phyloP scores from a whole-genome alignment of 2,113 vertebrate genomes.

The Excalfactoria chinensis region DNA sequence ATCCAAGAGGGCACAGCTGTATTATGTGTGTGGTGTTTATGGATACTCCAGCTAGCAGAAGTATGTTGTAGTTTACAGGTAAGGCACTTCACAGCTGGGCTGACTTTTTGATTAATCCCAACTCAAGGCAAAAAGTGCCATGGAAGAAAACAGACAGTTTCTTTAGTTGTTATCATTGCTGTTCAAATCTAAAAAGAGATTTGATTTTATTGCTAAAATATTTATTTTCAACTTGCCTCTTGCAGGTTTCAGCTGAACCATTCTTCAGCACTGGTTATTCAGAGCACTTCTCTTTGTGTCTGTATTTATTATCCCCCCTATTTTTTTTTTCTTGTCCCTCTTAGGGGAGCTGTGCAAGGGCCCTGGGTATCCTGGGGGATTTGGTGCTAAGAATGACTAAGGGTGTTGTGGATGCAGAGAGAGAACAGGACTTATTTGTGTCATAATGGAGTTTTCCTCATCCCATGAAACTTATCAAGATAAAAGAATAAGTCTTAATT shows the following conservation, averaged over 20 bases:
- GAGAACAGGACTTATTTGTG: neutral
- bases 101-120: neutral
- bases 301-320: neutral
- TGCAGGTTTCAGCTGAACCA: neutral
- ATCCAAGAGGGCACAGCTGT: neutral
- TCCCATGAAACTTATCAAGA: neutral
- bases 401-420: neutral
- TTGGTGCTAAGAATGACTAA: neutral
- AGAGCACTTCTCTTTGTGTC: neutral
- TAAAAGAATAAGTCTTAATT: neutral
- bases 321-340: neutral
- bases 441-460: neutral
- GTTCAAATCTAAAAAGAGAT: neutral
- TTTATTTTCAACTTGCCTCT: neutral
- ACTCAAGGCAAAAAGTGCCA: neutral
- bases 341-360: neutral
- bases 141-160: neutral
- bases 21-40: neutral
- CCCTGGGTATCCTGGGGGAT: accelerated
- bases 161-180: neutral
- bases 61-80: neutral
- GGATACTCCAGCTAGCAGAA: neutral
- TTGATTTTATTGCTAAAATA: neutral
- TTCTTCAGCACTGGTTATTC: neutral
- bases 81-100: neutral